These are phyloP conservation scores for Bombylius major DNA, from an alignment of 2,888 invertebrate genomes.

Conservation along the genomic window DNA sequence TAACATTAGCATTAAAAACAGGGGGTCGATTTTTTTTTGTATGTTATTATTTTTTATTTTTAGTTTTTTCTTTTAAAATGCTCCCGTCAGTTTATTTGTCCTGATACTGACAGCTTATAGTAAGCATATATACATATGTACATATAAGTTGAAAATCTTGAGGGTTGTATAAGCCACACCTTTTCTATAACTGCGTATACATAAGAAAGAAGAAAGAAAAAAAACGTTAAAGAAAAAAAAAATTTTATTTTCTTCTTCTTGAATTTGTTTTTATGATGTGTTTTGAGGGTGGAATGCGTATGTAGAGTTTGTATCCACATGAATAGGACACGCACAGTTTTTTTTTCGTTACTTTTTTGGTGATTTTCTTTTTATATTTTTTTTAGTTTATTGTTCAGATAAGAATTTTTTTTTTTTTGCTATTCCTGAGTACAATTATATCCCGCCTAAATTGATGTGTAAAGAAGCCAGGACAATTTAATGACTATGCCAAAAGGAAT, in stretches of 20 bases:
- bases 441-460: neutral
- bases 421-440: neutral
- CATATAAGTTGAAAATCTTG: neutral
- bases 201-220: too few species aligned
- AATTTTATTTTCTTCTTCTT: too few species aligned
- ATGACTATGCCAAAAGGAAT: constrained; percentile 11
- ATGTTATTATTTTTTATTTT: too few species aligned
- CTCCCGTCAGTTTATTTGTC: constrained; percentile 2
- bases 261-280: too few species aligned
- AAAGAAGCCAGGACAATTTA: neutral
- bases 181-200: constrained; percentile 4
- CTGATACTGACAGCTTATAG: constrained; percentile 11
- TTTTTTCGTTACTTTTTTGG: constrained; percentile 6
- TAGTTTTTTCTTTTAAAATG: too few species aligned
- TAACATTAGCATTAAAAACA: too few species aligned
- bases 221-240: too few species aligned
- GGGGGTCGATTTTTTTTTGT: neutral
- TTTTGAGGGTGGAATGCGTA: neutral
- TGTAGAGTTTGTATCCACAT: neutral
- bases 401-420: too few species aligned
- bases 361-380: neutral
- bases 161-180: constrained; percentile 14
- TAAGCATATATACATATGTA: neutral
- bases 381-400: neutral
- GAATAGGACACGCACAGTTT: constrained; percentile 4